These are phyloP conservation scores for Drosophila paulistorum DNA, from an alignment of 1,140 invertebrate species.

Conservation along the genomic window DNA sequence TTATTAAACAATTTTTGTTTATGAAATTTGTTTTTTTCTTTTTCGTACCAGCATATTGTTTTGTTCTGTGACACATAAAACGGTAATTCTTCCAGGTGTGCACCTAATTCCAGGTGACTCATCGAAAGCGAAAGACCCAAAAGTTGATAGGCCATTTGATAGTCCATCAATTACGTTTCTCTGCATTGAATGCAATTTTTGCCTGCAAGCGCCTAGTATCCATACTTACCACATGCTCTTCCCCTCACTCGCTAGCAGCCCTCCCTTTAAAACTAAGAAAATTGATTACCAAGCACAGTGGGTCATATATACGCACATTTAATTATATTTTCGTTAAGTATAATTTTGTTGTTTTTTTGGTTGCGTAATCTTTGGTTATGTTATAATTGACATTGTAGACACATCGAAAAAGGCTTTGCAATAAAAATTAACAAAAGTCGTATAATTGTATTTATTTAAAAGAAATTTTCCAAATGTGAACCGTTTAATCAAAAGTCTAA, in stretches of 20 bases:
- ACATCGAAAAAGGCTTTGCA: too few species aligned
- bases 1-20: neutral
- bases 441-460: too few species aligned
- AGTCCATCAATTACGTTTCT: conserved; percentile 12
- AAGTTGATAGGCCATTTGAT: conserved; percentile 12
- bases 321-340: too few species aligned
- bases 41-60: neutral
- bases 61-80: neutral
- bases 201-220: neutral
- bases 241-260: neutral
- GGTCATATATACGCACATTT: neutral
- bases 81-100: neutral
- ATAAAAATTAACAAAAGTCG: too few species aligned
- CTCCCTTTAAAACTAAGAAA: neutral
- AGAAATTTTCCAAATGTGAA: neutral
- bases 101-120: conserved; percentile 5
- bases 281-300: neutral
- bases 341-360: too few species aligned
- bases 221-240: neutral
- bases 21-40: neutral
- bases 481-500: neutral
- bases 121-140: conserved; percentile 38
- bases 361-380: too few species aligned
- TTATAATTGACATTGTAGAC: too few species aligned
- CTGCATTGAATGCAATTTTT: neutral